These are phyloP conservation scores for Gallirallus australis DNA, from an alignment of 2,797 vertebrate species.

Conservation along the genomic window DNA sequence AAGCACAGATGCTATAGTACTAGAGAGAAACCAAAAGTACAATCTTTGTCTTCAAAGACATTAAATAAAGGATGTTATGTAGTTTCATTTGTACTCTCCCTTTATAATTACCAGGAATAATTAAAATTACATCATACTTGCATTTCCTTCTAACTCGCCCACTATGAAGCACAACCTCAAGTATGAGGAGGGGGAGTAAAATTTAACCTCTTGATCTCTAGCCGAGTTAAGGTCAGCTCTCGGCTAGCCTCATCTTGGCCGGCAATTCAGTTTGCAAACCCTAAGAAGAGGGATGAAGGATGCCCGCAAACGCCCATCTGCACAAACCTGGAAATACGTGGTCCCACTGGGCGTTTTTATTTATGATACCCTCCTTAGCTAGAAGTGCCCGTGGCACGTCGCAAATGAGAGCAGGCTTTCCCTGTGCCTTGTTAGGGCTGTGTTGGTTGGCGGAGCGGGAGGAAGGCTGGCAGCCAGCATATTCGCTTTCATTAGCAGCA, in stretches of 20 bases:
- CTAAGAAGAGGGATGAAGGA: fast-evolving
- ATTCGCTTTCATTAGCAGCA: neutral
- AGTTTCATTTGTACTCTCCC: neutral
- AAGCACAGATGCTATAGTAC: neutral
- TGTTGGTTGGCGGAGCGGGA: neutral
- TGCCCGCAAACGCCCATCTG: too few relatives aligned
- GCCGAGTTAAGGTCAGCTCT: neutral
- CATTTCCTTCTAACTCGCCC: neutral
- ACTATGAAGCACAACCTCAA: neutral
- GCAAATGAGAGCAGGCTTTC: neutral
- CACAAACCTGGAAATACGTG: neutral
- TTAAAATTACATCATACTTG: neutral
- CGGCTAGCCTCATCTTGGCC: neutral
- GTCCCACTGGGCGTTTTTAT: neutral
- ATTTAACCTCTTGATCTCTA: neutral
- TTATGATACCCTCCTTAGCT: neutral
- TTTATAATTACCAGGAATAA: neutral
- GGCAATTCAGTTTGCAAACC: neutral
- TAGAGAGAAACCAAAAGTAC: neutral
- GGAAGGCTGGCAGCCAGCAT: neutral
- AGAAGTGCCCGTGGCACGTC: neutral
- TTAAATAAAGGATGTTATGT: neutral
- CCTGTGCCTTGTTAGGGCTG: neutral
- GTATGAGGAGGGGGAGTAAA: neutral
- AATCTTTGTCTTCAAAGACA: neutral